phyloP scores from a whole-genome alignment of 2,888 invertebrate species.

The Cheilosia pagana region DNA sequence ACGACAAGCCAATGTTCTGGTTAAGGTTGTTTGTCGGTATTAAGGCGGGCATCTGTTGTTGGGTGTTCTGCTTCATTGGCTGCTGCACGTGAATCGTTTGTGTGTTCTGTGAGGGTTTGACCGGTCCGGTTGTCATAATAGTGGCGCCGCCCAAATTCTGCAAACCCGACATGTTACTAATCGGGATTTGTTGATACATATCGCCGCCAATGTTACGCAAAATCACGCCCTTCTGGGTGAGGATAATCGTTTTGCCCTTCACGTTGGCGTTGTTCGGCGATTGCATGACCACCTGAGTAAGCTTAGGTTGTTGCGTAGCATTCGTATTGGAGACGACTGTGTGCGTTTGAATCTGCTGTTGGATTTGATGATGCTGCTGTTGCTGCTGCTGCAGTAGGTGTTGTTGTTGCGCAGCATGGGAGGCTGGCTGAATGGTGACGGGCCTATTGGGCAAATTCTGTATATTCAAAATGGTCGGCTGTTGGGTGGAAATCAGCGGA shows the following conservation, averaged over 20 bases:
- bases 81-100: constrained; percentile 80
- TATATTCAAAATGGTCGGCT: constrained; percentile 80
- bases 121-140: constrained; percentile 82
- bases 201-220: constrained; percentile 83
- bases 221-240: constrained; percentile 83
- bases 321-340: constrained; percentile 82
- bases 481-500: constrained; percentile 82
- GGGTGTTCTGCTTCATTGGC: constrained; percentile 77
- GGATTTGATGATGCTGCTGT: constrained; percentile 79
- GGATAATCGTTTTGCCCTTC: constrained; percentile 83
- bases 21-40: constrained; percentile 81
- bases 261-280: constrained; percentile 79
- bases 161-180: constrained; percentile 82
- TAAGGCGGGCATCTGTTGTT: constrained; percentile 81
- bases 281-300: constrained; percentile 83
- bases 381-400: constrained; percentile 82
- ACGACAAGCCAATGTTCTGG: constrained; percentile 71
- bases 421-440: constrained; percentile 83
- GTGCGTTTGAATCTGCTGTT: constrained; percentile 80
- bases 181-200: constrained; percentile 83
- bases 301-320: constrained; percentile 82
- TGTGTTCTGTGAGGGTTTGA: constrained; percentile 79
- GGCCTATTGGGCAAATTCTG: constrained; percentile 83
- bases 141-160: constrained; percentile 80
- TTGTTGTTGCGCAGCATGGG: constrained; percentile 82